Evolutionary conservation across 1,140 invertebrate genomes (phyloP).

Genomic region (Thaumatotibia leucotreta): DNA sequence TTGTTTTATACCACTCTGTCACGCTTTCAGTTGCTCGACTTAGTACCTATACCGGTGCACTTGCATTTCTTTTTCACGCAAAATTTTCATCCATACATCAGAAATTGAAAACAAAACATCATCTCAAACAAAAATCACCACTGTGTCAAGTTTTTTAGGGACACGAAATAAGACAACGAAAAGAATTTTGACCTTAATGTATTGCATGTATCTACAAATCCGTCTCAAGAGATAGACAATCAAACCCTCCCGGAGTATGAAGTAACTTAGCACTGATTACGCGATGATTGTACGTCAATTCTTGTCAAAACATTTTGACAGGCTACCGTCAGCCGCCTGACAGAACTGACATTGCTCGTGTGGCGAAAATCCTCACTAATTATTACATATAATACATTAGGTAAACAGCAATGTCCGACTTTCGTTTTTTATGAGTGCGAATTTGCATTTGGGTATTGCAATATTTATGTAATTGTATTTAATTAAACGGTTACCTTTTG

Average conservation of each 20-base stretch:
- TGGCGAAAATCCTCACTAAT: conserved; percentile 56
- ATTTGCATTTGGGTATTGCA: conserved; percentile 18
- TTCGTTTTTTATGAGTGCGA: conserved; percentile 60
- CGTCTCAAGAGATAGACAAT: background rate
- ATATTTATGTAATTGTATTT: conserved; percentile 14
- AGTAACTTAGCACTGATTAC: conserved; percentile 24
- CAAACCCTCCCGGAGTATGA: background rate
- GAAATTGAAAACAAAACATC: too few relatives aligned
- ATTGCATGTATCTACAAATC: background rate
- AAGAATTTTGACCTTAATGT: background rate
- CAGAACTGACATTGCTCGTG: conserved; percentile 42
- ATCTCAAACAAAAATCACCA: too few relatives aligned
- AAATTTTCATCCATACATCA: too few relatives aligned
- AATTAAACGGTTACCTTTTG: background rate
- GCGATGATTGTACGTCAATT: conserved; percentile 28
- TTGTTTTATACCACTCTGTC: too few relatives aligned
- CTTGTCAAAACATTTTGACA: conserved; percentile 65
- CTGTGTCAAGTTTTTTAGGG: too few relatives aligned
- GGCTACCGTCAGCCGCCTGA: conserved; percentile 32
- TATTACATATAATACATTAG: conserved; percentile 41
- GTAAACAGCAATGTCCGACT: conserved; percentile 36
- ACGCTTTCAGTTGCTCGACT: too few relatives aligned
- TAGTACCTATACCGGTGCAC: too few relatives aligned
- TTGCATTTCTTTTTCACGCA: too few relatives aligned
- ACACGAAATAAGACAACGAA: too few relatives aligned